phyloP scores from a whole-genome alignment of 2,113 vertebrate genomes.

The Corydoras sp. region DNA sequence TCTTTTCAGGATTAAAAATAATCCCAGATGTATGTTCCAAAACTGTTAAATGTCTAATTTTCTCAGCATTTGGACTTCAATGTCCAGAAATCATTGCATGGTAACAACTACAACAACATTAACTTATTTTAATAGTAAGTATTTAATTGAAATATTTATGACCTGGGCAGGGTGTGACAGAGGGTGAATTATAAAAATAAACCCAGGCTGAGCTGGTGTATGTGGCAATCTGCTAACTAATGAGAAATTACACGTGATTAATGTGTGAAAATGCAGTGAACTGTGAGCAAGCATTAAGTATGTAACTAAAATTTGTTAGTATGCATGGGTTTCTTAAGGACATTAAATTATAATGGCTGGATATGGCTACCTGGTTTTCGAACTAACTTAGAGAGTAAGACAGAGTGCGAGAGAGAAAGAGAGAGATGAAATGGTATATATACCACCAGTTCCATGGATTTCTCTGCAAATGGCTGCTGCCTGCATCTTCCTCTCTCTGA shows the following conservation, averaged over 20 bases:
- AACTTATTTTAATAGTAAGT: slow-evolving; percentile 70
- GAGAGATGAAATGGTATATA: background rate
- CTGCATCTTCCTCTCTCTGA: slow-evolving; percentile 80
- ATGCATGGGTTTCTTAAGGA: too few relatives aligned
- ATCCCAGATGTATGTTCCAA: slow-evolving; percentile 75
- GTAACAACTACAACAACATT: slow-evolving; percentile 83
- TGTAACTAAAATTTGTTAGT: too few relatives aligned
- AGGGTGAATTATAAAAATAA: slow-evolving; percentile 38
- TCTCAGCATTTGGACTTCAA: slow-evolving; percentile 48
- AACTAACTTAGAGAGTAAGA: too few relatives aligned
- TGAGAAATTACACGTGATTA: background rate
- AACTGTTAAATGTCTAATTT: slow-evolving; percentile 80
- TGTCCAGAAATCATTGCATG: slow-evolving; percentile 69
- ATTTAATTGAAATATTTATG: slow-evolving; percentile 73
- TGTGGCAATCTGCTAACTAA: slow-evolving; percentile 1
- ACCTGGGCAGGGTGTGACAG: slow-evolving; percentile 41
- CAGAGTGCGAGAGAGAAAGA: too few relatives aligned
- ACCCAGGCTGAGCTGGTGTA: background rate
- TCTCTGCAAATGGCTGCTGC: slow-evolving; percentile 87
- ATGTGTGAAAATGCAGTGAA: background rate
- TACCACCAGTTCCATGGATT: slow-evolving; percentile 79
- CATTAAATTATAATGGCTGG: too few relatives aligned
- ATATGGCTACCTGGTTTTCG: too few relatives aligned
- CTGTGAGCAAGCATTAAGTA: background rate
- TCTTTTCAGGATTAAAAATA: slow-evolving; percentile 42